Percentiles rank a stretch among this genome's conserved stretches.
phyloP scores from a whole-genome alignment of 2,797 vertebrate genomes.

The Sebastes minor region DNA sequence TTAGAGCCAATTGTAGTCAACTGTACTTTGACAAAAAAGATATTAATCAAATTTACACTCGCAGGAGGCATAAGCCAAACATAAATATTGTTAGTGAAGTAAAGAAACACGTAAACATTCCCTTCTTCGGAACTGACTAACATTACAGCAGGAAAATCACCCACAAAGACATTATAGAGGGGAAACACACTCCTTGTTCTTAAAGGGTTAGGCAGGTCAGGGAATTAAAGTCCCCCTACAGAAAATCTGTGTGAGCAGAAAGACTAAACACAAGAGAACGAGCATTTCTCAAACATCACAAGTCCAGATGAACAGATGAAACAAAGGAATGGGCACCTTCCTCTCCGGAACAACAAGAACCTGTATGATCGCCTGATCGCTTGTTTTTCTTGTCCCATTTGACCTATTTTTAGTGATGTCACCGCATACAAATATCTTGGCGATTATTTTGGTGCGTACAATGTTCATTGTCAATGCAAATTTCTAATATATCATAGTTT shows the following conservation, averaged over 20 bases:
- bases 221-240: neutral
- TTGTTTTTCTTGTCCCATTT: neutral
- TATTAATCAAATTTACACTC: neutral
- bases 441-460: neutral
- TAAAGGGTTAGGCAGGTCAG: neutral
- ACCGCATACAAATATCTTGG: neutral
- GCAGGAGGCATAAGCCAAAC: neutral
- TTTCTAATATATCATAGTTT: neutral
- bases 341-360: neutral
- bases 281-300: neutral
- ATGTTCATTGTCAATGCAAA: neutral
- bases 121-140: neutral
- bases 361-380: neutral
- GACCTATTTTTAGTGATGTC: neutral
- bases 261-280: neutral
- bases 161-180: neutral
- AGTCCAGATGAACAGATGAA: neutral
- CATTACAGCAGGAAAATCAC: neutral
- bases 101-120: neutral
- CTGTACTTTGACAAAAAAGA: neutral
- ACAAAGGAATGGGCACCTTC: neutral
- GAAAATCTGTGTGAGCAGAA: neutral
- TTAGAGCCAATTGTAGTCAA: neutral
- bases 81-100: neutral
- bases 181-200: neutral